phyloP scores from a whole-genome alignment of 2,113 vertebrate genomes.

The Pleuronectes platessa region DNA sequence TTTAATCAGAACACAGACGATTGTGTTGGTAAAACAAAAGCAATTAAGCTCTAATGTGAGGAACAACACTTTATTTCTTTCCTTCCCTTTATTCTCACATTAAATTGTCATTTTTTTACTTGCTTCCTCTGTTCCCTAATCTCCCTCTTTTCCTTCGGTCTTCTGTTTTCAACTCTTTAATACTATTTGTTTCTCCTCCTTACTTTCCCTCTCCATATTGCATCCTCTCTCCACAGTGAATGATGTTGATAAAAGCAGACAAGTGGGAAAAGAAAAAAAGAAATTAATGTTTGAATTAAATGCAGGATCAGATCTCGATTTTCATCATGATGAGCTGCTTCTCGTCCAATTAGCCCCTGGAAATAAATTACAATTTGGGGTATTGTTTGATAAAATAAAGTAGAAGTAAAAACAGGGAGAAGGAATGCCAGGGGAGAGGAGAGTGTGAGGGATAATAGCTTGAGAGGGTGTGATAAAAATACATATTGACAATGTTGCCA shows the following conservation, averaged over 20 bases:
- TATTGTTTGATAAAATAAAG: neutral
- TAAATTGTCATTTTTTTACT: slow-evolving; percentile 5
- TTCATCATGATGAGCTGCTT: slow-evolving; percentile 31
- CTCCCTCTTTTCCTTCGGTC: neutral
- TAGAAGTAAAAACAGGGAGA: neutral
- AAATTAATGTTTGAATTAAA: slow-evolving; percentile 33
- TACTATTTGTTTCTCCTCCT: neutral
- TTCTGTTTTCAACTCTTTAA: neutral
- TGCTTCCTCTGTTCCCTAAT: neutral
- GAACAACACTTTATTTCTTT: slow-evolving; percentile 17
- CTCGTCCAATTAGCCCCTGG: slow-evolving; percentile 36
- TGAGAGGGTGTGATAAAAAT: slow-evolving; percentile 20
- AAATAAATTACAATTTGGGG: slow-evolving; percentile 16
- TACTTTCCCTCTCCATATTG: neutral
- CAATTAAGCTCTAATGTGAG: neutral
- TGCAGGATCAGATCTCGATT: slow-evolving; percentile 19
- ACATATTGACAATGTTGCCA: slow-evolving; percentile 26
- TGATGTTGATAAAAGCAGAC: slow-evolving; percentile 28
- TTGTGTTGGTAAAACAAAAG: slow-evolving; percentile 23
- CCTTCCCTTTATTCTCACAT: slow-evolving; percentile 12
- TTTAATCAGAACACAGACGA: slow-evolving; percentile 44
- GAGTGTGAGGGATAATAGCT: slow-evolving; percentile 3
- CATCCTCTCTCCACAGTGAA: neutral
- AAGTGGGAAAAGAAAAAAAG: neutral
- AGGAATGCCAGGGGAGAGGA: neutral